Evolutionary conservation across 2,113 vertebrate species (phyloP), one percentile per base, ranked within the genome.

Genomic region (Sceloporus undulatus): DNA sequence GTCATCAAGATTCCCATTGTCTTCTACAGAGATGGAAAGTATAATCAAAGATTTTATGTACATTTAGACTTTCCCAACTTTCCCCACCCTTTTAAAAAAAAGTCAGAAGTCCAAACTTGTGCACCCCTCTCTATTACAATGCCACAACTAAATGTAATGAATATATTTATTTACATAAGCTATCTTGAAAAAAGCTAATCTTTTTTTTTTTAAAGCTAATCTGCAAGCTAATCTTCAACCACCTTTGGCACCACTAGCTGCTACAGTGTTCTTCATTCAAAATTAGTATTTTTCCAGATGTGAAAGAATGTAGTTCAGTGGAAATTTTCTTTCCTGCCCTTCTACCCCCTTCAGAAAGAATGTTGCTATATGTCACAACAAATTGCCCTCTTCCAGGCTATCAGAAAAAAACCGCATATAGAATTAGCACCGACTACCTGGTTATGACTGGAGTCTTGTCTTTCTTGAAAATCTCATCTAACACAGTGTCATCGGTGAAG

Each of bases 231-330:
- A n/a, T 56, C 48, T 90, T 86, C n/a, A 68, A 23, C 40, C 34
- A 66, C 56, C 48, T 80, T 82, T 81, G 16, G 85, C 92, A 90
- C 89, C 79, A 80, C 52, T 86, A 19, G 38, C 42, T 88, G 79
- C 83, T 91, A 88, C 34, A 87, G 6, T 0, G 21, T n/a, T 48
- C 18, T 86, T 77, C 66, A 74, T 59, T 23, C 81, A 87, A 27
- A 79, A 77, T 75, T 86, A 91, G 16, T 9, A 8, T 81, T 91
- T 86, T 91, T 48, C 79, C 85, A 91, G 86, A 76, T 14, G 62
- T 54, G 27, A n/a, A 78, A 68, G 25, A 13, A 18, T 59, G 34
- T 13, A 76, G 34, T 85, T 54, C 1, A 84, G 21, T 21, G 84
- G 62, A 84, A 89, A 9, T 76, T n/a, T 52, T 91, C 13, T 42